Conservation (phyloP, 2,888 invertebrate species). For the Limnephilus marmoratus region DNA sequence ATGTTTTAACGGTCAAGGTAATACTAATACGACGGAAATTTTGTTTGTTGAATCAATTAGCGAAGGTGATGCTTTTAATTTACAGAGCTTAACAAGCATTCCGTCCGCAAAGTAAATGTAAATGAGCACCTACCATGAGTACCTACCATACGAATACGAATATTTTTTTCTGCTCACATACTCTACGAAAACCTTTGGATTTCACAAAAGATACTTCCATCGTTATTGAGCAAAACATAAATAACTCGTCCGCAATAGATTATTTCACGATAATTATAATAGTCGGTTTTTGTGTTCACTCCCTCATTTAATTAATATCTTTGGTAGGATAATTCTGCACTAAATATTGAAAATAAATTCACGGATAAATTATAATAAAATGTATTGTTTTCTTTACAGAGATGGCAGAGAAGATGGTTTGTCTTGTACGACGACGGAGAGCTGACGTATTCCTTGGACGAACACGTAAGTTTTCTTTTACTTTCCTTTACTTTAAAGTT, state of each 20-base stretch:
- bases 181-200: neutral
- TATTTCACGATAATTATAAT: neutral
- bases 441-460: constrained; percentile 97
- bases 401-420: constrained; percentile 99
- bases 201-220: neutral
- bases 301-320: neutral
- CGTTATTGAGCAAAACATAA: neutral
- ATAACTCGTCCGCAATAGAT: neutral
- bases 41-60: too few relatives aligned
- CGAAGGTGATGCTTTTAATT: too few relatives aligned
- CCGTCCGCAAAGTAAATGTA: too few relatives aligned
- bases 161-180: too few relatives aligned
- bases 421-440: constrained; percentile 98
- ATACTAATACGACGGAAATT: too few relatives aligned
- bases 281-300: neutral
- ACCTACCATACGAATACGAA: too few relatives aligned
- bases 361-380: neutral
- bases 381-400: constrained; percentile 81
- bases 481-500: neutral
- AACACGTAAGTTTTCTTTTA: constrained; percentile 89
- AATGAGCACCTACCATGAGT: too few relatives aligned
- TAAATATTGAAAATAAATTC: neutral
- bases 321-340: neutral
- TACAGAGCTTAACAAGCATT: too few relatives aligned
- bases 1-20: too few relatives aligned